Percentiles rank a stretch among this genome's conserved stretches.
phyloP scores from a whole-genome alignment of 2,797 vertebrate species.

The Remorina albescens region DNA sequence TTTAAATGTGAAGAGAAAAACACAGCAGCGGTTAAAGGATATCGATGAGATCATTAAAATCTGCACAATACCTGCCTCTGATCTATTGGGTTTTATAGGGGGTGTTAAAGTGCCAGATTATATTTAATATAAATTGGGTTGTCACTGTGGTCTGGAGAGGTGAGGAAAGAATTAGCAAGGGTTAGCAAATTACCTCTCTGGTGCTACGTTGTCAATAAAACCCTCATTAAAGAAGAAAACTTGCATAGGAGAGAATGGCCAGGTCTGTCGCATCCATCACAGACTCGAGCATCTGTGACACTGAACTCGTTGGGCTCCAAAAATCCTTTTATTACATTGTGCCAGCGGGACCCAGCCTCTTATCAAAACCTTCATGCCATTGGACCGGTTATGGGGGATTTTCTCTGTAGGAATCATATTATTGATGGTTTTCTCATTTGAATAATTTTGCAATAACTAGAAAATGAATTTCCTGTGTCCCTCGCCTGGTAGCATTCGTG shows the following conservation, averaged over 20 bases:
- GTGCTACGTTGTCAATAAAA: constrained; percentile 35
- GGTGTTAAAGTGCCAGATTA: constrained; percentile 81
- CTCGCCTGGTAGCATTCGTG: constrained; percentile 55
- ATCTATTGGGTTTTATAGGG: constrained; percentile 79
- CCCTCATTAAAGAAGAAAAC: constrained; percentile 25
- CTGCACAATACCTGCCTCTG: constrained; percentile 73
- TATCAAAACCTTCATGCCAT: constrained; percentile 69
- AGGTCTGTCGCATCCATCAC: constrained; percentile 42
- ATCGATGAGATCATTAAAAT: constrained; percentile 78
- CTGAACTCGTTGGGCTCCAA: constrained; percentile 42
- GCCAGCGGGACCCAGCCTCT: constrained; percentile 52
- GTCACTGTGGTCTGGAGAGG: constrained; percentile 66
- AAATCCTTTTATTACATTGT: constrained; percentile 67
- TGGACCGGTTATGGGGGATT: constrained; percentile 72
- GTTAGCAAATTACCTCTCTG: constrained; percentile 54
- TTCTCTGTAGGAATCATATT: constrained; percentile 77
- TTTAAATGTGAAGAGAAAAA: constrained; percentile 70
- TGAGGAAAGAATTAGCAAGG: constrained; percentile 56
- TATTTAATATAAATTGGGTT: constrained; percentile 80
- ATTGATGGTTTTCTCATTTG: constrained; percentile 81
- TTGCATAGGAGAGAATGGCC: constrained; percentile 19
- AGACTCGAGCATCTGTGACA: constrained; percentile 55
- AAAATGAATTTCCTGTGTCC: constrained; percentile 75
- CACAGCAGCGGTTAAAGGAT: constrained; percentile 74
- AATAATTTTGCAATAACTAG: constrained; percentile 81